Base-by-base conservation (phyloP, 92 coral and sea anemone genomes). In the Porites divaricata region DNA sequence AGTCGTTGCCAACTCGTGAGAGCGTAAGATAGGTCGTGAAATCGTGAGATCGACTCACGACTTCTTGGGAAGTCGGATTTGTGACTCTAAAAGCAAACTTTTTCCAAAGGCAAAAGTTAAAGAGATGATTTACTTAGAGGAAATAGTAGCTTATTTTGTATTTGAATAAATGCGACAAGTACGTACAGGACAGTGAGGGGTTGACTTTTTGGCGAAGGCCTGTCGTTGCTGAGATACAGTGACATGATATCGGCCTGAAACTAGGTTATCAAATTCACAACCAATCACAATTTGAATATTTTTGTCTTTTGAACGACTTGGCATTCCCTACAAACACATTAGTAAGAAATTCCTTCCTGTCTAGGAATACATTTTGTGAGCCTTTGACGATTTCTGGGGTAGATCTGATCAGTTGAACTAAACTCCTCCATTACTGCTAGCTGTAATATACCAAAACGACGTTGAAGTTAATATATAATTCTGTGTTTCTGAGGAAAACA, bases 181-280 rank as follows among this genome's bases (percentile, higher is more conserved):
- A 28, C 51, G 41, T 6, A 6, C n/a, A 35, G 45, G 53, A 51
- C 9, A 2, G 21, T 52, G 63, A 35, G 54, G 51, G 0, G 77
- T 9, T 54, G 67, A 70, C 56, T 56, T 57, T 69, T 68, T 80
- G 49, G 74, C 45, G 56, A 19, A 54, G 56, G 66, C 5, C 21
- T 17, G 20, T n/a, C 68, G 76, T 80, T 80, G 67, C 76, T 54
- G 56, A 69, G 85, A 69, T 80, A 80, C 56, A 35, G 8, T 26
- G 35, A 49, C 67, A 22, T 25, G 76, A 56, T 56, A 69, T 28
- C 41, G 67, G 21, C 41, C 70, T 80, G 76, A 80, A 69, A 68
- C 45, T 80, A 56, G 76, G 16, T 28, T 23, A 80, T 76, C 19
- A 53, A 26, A 26, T n/a, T 26, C 9, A 6, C 6, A 69, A 41